Conservation (phyloP, 2,113 vertebrate species). For the Takifugu bimaculatus region DNA sequence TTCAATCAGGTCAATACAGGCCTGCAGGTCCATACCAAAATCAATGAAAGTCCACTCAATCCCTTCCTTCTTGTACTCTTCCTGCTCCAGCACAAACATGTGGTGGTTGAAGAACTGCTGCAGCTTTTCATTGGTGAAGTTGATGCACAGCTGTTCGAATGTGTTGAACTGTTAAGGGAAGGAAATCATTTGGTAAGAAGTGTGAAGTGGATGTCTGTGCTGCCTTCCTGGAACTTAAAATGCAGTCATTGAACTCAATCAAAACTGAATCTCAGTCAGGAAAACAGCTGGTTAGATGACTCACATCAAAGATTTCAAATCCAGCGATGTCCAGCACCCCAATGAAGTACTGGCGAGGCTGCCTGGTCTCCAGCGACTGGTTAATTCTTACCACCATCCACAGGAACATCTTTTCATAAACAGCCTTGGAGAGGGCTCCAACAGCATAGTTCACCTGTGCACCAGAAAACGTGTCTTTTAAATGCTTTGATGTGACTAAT, state of each 20-base stretch:
- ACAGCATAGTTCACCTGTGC: conserved; percentile 63
- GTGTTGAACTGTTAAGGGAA: conserved; percentile 52
- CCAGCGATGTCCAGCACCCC: conserved; percentile 76
- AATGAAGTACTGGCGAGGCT: conserved; percentile 75
- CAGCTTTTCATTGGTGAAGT: conserved; percentile 79
- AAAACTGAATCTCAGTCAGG: not conserved
- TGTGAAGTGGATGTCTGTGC: not conserved
- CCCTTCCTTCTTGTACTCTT: conserved; percentile 75
- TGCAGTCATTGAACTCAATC: not conserved
- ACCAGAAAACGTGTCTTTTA: not conserved
- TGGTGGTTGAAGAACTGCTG: conserved; percentile 77
- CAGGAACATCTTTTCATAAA: conserved; percentile 76
- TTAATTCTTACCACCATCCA: conserved; percentile 79
- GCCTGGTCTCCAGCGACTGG: conserved; percentile 73
- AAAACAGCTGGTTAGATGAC: not conserved
- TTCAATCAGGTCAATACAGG: conserved; percentile 82
- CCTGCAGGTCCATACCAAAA: conserved; percentile 80
- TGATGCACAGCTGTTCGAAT: conserved; percentile 77
- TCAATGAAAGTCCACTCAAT: conserved; percentile 77
- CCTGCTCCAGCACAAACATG: conserved; percentile 78
- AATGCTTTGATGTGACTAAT: not conserved
- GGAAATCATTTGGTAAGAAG: not conserved
- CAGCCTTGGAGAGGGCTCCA: conserved; percentile 71
- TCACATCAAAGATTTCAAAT: conserved; percentile 76
- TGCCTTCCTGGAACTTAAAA: too few relatives aligned